Conservation (phyloP, 2,888 invertebrate species). For the Drosophila diplacantha region DNA sequence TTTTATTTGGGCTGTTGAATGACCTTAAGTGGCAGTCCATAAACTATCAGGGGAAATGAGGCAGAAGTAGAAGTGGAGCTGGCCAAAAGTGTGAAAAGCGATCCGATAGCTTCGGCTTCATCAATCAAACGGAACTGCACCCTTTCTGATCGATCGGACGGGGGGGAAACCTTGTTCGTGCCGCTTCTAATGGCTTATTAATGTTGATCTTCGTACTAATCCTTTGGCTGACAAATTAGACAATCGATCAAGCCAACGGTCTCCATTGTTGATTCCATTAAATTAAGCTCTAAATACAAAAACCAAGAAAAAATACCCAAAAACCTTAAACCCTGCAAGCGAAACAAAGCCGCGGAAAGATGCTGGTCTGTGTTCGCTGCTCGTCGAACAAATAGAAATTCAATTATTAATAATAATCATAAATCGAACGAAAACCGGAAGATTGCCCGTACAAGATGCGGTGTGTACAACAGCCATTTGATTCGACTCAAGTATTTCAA, state of each 20-base stretch:
- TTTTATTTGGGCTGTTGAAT: conserved; percentile 38
- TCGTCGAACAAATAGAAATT: conserved; percentile 57
- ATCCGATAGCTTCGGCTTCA: conserved; percentile 35
- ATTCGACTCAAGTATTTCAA: conserved; percentile 70
- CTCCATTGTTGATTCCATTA: conserved; percentile 45
- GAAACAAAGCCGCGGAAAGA: conserved; percentile 38
- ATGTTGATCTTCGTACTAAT: conserved; percentile 54
- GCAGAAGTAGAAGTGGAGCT: conserved; percentile 30
- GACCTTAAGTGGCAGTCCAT: conserved; percentile 48
- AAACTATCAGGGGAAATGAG: conserved; percentile 22
- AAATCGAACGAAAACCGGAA: conserved; percentile 58
- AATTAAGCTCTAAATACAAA: conserved; percentile 36
- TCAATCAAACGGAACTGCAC: conserved; percentile 46
- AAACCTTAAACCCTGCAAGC: conserved; percentile 32
- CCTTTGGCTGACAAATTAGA: conserved; percentile 60
- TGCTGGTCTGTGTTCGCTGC: conserved; percentile 57
- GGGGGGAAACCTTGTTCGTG: conserved; percentile 50
- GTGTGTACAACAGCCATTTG: conserved; percentile 26
- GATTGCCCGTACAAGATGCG: conserved; percentile 49
- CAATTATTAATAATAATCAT: conserved; percentile 59
- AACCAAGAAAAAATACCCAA: conserved; percentile 6
- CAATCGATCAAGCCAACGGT: conserved; percentile 60
- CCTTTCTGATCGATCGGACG: conserved; percentile 10
- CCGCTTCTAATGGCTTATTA: conserved; percentile 62
- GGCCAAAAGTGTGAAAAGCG: conserved; percentile 45